Percentiles rank a stretch among this genome's conserved stretches.
Conservation (phyloP, 2,797 vertebrate species). For the Nyctibius grandis region DNA sequence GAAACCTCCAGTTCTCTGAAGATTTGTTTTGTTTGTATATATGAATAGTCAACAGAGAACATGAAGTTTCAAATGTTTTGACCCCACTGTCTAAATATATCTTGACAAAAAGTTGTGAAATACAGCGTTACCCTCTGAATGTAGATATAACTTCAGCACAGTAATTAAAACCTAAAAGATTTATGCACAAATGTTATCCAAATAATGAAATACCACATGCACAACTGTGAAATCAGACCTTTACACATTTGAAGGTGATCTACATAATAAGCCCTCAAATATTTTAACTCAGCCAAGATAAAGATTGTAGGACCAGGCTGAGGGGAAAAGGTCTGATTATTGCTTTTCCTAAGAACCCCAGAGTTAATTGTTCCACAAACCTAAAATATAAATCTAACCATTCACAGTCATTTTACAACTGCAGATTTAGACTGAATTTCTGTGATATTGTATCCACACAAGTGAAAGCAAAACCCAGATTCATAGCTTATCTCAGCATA, state of each 20-base stretch:
- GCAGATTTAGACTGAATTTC: neutral
- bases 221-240: neutral
- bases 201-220: neutral
- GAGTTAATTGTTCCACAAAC: neutral
- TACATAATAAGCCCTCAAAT: neutral
- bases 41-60: neutral
- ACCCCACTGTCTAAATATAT: neutral
- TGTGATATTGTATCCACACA: neutral
- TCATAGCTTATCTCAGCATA: neutral
- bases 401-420: neutral
- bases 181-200: neutral
- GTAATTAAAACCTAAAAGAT: neutral
- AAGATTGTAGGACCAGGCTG: neutral
- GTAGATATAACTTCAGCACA: neutral
- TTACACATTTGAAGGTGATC: neutral
- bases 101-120: neutral
- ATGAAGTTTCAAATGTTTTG: neutral
- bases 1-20: neutral
- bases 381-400: neutral
- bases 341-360: neutral
- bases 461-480: neutral
- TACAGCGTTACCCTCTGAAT: neutral
- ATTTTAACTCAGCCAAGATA: neutral
- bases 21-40: neutral
- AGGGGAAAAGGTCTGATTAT: neutral